A percentile compares a stretch with the other conserved stretches of the same genome.
phyloP scores from a whole-genome alignment of 2,113 vertebrate species.

The Hypocryptadius cinnamomeus region DNA sequence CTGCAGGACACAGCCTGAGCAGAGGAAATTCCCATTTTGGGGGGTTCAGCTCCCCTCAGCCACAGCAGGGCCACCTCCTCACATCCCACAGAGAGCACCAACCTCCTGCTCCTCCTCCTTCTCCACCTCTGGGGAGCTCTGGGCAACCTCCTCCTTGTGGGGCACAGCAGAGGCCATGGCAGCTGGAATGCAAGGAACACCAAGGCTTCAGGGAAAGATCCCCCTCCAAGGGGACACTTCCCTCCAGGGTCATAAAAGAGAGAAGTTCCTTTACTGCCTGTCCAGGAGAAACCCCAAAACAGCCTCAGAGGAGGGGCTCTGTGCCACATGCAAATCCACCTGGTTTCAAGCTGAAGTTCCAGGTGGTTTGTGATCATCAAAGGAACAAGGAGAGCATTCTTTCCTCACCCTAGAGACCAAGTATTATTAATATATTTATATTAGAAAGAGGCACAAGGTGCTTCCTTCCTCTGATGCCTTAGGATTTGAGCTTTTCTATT shows the following conservation, averaged over 20 bases:
- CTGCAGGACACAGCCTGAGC: not conserved
- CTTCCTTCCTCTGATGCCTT: not conserved
- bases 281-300: not conserved
- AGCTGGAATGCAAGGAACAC: not conserved
- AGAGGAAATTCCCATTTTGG: accelerated
- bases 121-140: not conserved
- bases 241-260: not conserved
- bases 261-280: not conserved
- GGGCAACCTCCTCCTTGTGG: not conserved
- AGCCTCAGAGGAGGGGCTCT: accelerated
- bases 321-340: not conserved
- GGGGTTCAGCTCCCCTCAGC: not conserved
- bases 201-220: not conserved
- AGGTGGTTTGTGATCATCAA: not conserved
- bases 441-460: no score
- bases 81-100: not conserved
- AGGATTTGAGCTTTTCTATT: not conserved
- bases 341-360: not conserved
- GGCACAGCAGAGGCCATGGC: not conserved
- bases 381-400: not conserved
- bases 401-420: not conserved
- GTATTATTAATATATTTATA: not conserved
- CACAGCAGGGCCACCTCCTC: not conserved
- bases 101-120: not conserved
- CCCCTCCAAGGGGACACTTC: no score